These are phyloP conservation scores for Phalacrocorax aristotelis DNA, from an alignment of 2,113 vertebrate species.

Conservation along the genomic window DNA sequence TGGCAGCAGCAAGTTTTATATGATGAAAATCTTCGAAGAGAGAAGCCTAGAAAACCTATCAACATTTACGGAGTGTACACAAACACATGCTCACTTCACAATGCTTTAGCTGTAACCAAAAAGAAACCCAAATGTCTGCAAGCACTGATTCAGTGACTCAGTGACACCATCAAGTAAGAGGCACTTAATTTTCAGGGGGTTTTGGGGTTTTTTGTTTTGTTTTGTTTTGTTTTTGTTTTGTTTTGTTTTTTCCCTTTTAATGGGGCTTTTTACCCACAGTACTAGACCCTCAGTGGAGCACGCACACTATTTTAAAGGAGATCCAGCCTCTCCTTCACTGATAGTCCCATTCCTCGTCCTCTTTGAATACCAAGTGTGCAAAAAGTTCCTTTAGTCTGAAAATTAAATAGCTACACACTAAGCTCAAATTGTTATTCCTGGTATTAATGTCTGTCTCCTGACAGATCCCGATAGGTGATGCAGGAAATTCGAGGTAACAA, in stretches of 20 bases:
- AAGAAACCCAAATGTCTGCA: neutral
- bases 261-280: neutral
- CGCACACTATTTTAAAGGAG: neutral
- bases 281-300: neutral
- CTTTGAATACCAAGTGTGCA: neutral
- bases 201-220: too few species aligned
- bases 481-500: constrained; percentile 51
- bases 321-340: neutral
- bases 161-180: neutral
- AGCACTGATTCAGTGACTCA: neutral
- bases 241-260: neutral
- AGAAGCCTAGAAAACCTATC: neutral
- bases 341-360: neutral
- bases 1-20: neutral
- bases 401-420: constrained; percentile 21
- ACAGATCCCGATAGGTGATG: constrained; percentile 44
- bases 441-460: constrained; percentile 55
- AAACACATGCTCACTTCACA: neutral
- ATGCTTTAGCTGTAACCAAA: neutral
- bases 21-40: neutral
- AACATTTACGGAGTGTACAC: neutral
- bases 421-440: constrained; percentile 32
- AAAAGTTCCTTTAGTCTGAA: neutral
- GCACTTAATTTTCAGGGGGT: neutral
- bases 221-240: too few species aligned